Evolutionary conservation across 2,113 vertebrate genomes (phyloP), one percentile per base, ranked within the genome.

Genomic region (Corynorhinus townsendii): DNA sequence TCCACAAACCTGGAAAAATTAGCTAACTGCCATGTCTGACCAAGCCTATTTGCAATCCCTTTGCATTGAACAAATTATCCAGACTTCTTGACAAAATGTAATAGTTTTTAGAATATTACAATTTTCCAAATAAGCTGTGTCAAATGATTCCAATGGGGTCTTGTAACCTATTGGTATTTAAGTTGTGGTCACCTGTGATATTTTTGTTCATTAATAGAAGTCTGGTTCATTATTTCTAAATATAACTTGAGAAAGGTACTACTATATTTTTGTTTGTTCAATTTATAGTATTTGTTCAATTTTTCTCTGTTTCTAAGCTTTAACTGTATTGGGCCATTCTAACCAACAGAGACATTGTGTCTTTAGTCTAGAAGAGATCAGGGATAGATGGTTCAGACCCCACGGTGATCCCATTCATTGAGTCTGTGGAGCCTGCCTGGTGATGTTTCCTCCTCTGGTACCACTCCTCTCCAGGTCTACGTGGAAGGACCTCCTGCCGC

Each of bases 291-390:
- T 75, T 64, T 87, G 28, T 86, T 91, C 38, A 24, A 33, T 86
- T 95, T 95, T 96, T 95, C 73, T 89, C 62, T 83, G 69, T 43
- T 71, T 91, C 87, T 89, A 15, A 38, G 33, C 9, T 84, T 91
- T 38, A 77, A 38, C 3, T 66, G 2, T 75, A 38, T 62, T 88
- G 82, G 72, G 52, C 33, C 16, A 87, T 8, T 26, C 47, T 91
- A 86, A 83, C 47, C 54, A n/a, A 30, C 28, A 28, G 14, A 69
- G 68, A 43, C 38, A 43, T 2, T 6, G 35, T 30, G 24, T 43
- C 24, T 73, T 66, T 56, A 33, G 54, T 64, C 38, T 80, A 75
- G 56, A 93, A 88, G 33, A 89, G 45, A 45, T 73, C 33, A 38
- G 2, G 9, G 9, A 33, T 33, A 86, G 28, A 15, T 49, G 68